Percentiles rank a stretch among this genome's conserved stretches.
These are phyloP conservation scores for Oscheius sp. DNA, from an alignment of 2,888 invertebrate species.

Conservation along the genomic window DNA sequence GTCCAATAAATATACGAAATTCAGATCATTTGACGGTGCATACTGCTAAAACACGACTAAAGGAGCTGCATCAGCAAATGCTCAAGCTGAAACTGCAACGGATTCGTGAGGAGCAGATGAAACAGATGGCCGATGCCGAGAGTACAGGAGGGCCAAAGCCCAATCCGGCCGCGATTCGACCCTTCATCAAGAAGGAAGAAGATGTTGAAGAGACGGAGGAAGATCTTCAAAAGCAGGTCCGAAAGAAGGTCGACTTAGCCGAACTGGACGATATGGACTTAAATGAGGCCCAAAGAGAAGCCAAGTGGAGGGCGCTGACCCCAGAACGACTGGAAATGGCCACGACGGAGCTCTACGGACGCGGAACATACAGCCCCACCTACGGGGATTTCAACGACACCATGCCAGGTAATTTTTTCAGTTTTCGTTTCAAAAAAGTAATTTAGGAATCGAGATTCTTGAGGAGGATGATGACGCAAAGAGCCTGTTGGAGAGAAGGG, in stretches of 20 bases:
- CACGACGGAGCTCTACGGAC: conserved; percentile 79
- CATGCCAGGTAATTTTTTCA: conserved; percentile 57
- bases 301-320: conserved; percentile 59
- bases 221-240: conserved; percentile 31
- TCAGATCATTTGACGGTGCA: conserved; percentile 75
- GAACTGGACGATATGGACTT: conserved; percentile 58
- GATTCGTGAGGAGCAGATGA: conserved; percentile 82
- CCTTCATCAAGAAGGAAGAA: conserved; percentile 16
- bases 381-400: conserved; percentile 62
- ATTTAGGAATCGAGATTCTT: conserved; percentile 45
- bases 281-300: conserved; percentile 71
- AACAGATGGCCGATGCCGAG: conserved; percentile 39
- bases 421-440: not conserved
- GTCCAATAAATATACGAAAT: not conserved
- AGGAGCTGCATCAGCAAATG: conserved; percentile 91
- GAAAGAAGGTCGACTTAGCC: conserved; percentile 55
- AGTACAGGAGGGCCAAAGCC: not conserved
- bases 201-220: conserved; percentile 55
- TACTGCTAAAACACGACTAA: conserved; percentile 82
- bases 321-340: conserved; percentile 61
- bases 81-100: conserved; percentile 87
- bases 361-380: conserved; percentile 83
- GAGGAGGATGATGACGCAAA: conserved; percentile 83
- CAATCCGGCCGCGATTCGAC: not conserved
- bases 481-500: conserved; percentile 76